Evolutionary conservation across 2,113 vertebrate species (phyloP), one percentile per base, ranked within the genome.

Genomic region (Mystacornis crossleyi): DNA sequence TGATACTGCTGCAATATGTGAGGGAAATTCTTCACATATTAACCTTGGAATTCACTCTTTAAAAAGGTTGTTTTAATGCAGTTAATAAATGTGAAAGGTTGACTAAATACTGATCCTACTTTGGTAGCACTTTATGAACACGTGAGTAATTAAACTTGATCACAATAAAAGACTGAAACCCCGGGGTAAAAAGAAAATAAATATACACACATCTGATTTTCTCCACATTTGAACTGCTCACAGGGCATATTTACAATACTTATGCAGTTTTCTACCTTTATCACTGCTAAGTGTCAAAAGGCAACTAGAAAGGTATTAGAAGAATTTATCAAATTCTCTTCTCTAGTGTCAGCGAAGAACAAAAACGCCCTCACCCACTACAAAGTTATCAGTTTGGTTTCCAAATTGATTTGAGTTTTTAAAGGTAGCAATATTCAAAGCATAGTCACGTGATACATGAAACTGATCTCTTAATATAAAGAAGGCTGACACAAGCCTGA

Each of bases 361-460:
- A 94, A 88, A 79, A 47, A 55, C 0, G 3, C 9, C 40, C 47
- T 57, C 26, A 45, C 4, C 8, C 50, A 43, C 61, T 65, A 61
- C 14, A 61, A 33, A 67, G 34, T 47, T 50, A 72, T 4, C 9
- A 21, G n/a, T 42, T 38, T 69, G 38, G 60, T 31, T 70, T 91
- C 21, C 15, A 81, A 80, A 82, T 2, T 50, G 14, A 69, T 82
- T 25, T 69, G 45, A 62, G 38, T 15, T 66, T 85, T 82, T 54
- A 72, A 73, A 86, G 29, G 20, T 4, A 79, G 45, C 16, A 67
- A 33, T 75, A 82, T 67, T 67, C 65, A 79, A 91, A 94, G 26
- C 47, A 82, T 8, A 60, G 36, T 73, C 26, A 72, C 0, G 0
- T 1, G 3, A 69, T 36, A 10, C 0, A 1, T 62, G 18, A 85